phyloP scores from a whole-genome alignment of 2,113 vertebrate genomes.

The Siniperca knerii region DNA sequence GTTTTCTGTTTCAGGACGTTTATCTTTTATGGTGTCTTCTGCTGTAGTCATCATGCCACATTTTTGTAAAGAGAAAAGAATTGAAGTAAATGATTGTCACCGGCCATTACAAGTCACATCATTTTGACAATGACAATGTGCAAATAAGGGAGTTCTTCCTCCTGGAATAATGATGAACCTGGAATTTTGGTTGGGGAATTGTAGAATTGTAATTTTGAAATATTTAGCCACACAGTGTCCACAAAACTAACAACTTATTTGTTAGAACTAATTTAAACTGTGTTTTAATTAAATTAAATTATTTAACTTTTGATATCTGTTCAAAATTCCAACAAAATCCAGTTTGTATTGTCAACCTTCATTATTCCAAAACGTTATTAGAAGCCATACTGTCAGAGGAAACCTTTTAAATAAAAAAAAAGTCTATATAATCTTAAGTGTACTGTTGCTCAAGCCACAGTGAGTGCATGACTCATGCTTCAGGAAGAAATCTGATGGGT shows the following conservation, averaged over 20 bases:
- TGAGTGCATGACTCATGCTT: conserved; percentile 39
- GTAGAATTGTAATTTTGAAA: neutral
- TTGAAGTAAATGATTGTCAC: conserved; percentile 50
- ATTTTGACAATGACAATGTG: conserved; percentile 34
- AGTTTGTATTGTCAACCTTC: neutral
- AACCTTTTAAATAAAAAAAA: conserved; percentile 14
- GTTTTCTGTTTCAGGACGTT: conserved; percentile 65
- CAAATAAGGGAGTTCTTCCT: conserved; percentile 1
- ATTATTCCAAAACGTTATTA: conserved; percentile 8
- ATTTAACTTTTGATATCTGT: neutral
- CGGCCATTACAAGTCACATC: conserved; percentile 9
- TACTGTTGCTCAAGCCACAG: neutral
- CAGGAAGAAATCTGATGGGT: conserved; percentile 42
- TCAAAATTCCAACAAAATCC: neutral
- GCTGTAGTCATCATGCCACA: conserved; percentile 29
- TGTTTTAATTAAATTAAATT: neutral
- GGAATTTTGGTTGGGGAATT: neutral
- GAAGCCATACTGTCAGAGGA: conserved; percentile 2
- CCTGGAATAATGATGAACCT: conserved; percentile 21
- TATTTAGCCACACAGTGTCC: conserved; percentile 3
- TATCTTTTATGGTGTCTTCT: conserved; percentile 54
- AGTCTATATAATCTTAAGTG: conserved; percentile 24
- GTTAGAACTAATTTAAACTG: neutral
- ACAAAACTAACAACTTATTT: conserved; percentile 9
- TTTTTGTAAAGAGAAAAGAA: conserved; percentile 51